Conservation (phyloP, 2,888 invertebrate species). For the Sphaerolaimus hirsutus region DNA sequence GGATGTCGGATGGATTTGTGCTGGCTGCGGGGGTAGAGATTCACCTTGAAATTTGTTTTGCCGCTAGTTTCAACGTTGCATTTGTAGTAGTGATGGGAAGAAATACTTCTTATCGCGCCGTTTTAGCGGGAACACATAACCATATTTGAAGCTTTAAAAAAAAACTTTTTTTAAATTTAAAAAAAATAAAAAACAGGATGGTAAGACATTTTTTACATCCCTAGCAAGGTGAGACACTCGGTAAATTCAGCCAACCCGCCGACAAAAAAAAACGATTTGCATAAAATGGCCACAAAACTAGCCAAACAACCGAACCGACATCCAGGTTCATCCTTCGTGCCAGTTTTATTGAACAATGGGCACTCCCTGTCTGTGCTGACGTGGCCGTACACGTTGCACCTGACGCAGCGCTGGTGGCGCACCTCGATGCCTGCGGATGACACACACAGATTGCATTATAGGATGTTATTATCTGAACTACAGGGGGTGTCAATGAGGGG, state of each 20-base stretch:
- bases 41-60: too few relatives aligned
- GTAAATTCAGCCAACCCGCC: background rate
- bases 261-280: background rate
- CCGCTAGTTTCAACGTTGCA: too few relatives aligned
- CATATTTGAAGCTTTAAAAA: too few relatives aligned
- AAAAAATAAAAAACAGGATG: too few relatives aligned
- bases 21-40: constrained; percentile 1
- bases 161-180: too few relatives aligned
- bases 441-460: too few relatives aligned
- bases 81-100: too few relatives aligned
- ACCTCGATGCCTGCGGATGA: constrained; percentile 45
- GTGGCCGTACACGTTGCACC: constrained; percentile 98
- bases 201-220: too few relatives aligned
- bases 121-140: too few relatives aligned
- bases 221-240: background rate
- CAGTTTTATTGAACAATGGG: constrained; percentile 46
- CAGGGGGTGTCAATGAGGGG: too few relatives aligned
- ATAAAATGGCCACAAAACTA: constrained; percentile 1
- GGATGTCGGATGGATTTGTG: constrained; percentile 7
- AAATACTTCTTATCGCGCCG: too few relatives aligned
- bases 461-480: too few relatives aligned
- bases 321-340: constrained; percentile 22
- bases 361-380: constrained; percentile 89
- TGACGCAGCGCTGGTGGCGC: constrained; percentile 85
- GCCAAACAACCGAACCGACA: constrained; percentile 12